Evolutionary conservation across 2,888 invertebrate species (phyloP), one percentile per base, ranked within the genome.

Genomic region (Hyposoter didymator): DNA sequence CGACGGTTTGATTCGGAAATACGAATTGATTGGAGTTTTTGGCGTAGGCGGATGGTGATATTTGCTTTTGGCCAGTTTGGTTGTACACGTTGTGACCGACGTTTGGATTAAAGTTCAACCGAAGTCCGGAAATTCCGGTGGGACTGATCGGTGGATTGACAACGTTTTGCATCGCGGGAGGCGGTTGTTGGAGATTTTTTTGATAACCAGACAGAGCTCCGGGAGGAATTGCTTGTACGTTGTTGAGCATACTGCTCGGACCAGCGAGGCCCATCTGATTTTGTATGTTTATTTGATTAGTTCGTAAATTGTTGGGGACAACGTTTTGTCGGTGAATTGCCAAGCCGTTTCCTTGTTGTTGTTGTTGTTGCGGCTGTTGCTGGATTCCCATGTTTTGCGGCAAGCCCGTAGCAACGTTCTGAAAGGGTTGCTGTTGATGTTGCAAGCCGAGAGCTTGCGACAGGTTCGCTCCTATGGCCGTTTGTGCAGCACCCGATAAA

Each of bases 51-150:
- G 90, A 87, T 1, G 91, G 89, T 0, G 91, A 88, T 12, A 90
- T 82, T 80, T 92, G 92, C 72, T 91, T 92, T 78, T 89, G 91
- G 8, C 88, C 75, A 39, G 91, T 78, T 78, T 89, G 87, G 64
- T 88, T 88, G 55, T 89, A 85, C 45, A 82, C 79, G 59, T 84
- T 89, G 43, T 90, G 92, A 22, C 84, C 87, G 19, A 90, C 91
- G 35, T 87, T 89, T 5, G 90, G 85, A 32, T 88, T 89, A 62
- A 89, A 90, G 72, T 87, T 91, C 22, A 86, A 72, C n/a, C 80
- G 86, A 12, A 85, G 74, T 19, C 78, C 83, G 12, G 85, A 79
- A n/a, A 86, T 72, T 43, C 78, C 86, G 22, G 82, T 84, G 19
- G 88, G 85, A 59, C 85, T 88, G 82, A 87, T 82, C 62, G 87